These are phyloP conservation scores for Ornithoptera priamus DNA, from an alignment of 2,888 invertebrate genomes.

Conservation along the genomic window DNA sequence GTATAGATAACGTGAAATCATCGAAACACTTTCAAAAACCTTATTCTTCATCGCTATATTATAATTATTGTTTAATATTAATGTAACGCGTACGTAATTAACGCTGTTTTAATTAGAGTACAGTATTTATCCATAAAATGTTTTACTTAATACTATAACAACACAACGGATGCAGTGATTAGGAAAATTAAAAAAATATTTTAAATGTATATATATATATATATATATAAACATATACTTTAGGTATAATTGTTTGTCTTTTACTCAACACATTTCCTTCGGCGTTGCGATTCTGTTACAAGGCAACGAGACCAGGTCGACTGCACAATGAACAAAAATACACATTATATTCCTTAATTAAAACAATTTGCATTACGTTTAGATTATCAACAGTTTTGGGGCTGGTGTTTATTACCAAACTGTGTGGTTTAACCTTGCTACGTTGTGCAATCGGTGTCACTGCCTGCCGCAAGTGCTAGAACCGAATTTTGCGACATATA, in stretches of 20 bases:
- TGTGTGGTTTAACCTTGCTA: conserved; percentile 53
- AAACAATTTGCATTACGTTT: conserved; percentile 41
- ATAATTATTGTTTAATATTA: too few species aligned
- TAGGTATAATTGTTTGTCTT: conserved; percentile 3
- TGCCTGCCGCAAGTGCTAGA: conserved; percentile 41
- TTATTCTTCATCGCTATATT: too few species aligned
- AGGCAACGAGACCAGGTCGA: conserved; percentile 26
- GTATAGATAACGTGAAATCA: not conserved
- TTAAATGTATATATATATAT: too few species aligned
- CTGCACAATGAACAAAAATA: conserved; percentile 27
- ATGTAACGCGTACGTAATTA: too few species aligned
- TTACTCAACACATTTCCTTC: conserved; percentile 28
- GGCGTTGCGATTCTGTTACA: conserved; percentile 27
- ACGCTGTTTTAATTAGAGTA: too few species aligned
- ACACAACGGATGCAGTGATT: too few species aligned
- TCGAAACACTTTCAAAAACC: not conserved
- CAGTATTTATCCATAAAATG: too few species aligned
- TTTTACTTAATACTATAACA: too few species aligned
- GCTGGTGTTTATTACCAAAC: conserved; percentile 50
- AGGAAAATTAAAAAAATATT: too few species aligned
- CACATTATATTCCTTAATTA: conserved; percentile 30
- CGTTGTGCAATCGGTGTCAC: conserved; percentile 54
- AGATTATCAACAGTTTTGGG: conserved; percentile 51
- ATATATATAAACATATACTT: too few species aligned
- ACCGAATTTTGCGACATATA: conserved; percentile 6